phyloP scores from a whole-genome alignment of 1,140 invertebrate species.

The Penaeus japonicus region DNA sequence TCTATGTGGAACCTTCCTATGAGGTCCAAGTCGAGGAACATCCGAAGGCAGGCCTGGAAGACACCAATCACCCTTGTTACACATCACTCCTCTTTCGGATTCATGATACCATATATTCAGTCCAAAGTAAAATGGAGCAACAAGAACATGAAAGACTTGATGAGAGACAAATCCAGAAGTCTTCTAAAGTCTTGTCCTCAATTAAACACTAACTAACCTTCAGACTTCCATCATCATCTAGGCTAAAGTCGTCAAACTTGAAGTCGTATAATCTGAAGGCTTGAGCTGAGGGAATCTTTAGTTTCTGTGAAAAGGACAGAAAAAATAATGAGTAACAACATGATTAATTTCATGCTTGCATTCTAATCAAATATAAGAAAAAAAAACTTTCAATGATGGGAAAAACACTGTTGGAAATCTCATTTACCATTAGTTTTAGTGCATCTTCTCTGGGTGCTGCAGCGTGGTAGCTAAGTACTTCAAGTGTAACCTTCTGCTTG shows the following conservation, averaged over 20 bases:
- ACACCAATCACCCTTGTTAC: not conserved
- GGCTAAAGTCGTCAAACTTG: slow-evolving; percentile 84
- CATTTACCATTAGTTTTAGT: slow-evolving; percentile 78
- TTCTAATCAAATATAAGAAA: too few relatives aligned
- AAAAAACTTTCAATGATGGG: too few relatives aligned
- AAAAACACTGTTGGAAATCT: not conserved
- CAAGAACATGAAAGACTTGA: not conserved
- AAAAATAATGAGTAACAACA: slow-evolving; percentile 1
- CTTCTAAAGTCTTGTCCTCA: too few relatives aligned
- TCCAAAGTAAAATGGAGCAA: not conserved
- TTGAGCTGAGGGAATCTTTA: slow-evolving; percentile 79
- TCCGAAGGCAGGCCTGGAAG: slow-evolving; percentile 80
- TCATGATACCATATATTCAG: too few relatives aligned
- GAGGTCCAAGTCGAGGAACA: slow-evolving; percentile 91
- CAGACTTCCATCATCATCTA: slow-evolving; percentile 85
- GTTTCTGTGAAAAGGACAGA: slow-evolving; percentile 64
- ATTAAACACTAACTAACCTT: slow-evolving; percentile 66
- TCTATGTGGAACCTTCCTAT: slow-evolving; percentile 90
- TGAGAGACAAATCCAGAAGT: too few relatives aligned
- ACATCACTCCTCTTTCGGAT: not conserved
- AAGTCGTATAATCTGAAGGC: slow-evolving; percentile 84
- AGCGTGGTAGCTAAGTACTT: slow-evolving; percentile 95
- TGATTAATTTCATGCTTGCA: not conserved
- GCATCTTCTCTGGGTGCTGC: slow-evolving; percentile 90
- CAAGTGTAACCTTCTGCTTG: slow-evolving; percentile 93